Base-by-base conservation (phyloP, 2,797 vertebrate species). In the Parauchenoglanis ngamensis region DNA sequence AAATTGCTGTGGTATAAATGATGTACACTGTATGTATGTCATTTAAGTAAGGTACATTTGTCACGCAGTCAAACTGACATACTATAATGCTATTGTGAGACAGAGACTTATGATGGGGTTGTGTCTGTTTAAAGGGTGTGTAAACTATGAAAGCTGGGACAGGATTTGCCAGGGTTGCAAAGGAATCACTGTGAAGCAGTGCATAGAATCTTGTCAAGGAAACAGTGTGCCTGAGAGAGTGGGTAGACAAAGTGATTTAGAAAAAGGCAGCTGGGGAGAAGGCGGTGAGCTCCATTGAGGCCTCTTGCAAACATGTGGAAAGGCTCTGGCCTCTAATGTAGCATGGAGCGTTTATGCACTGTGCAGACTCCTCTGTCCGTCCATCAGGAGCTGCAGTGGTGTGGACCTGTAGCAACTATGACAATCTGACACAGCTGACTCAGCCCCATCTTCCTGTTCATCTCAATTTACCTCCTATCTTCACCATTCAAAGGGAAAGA, bases 251-350 rank as follows among this genome's bases (percentile, higher is more conserved):
- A 88, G 87, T 92, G 94, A 94, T 92, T 94, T 92, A 92, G 91
- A 94, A 92, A 91, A 84, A 93, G 88, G 91, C 92, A 93, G 94
- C 94, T 92, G 93, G 91, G 88, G 91, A 91, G 83, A 81, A 88
- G 89, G 86, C 85, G 88, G 92, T 92, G 90, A 94, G 92, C 92
- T 91, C 93, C 92, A 86, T 57, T 56, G 92, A 94, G 94, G 92
- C 93, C 94, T 94, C 94, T 90, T 91, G 92, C 94, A 94, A 95
- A 95, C 95, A 95, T 94, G 94, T 96, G 94, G 94, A 95, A 95
- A 90, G 94, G 93, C 94, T 96, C 94, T 94, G 92, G 93, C 68
- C 88, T 91, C 92, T 94, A 95, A 95, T 95, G 95, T 95, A 94
- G 95, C 94, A 84, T 95, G 93, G 91, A 93, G 92, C 93, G 92